Base-by-base conservation (phyloP, 2,888 invertebrate species). In the Dromius quadrimaculatus region DNA sequence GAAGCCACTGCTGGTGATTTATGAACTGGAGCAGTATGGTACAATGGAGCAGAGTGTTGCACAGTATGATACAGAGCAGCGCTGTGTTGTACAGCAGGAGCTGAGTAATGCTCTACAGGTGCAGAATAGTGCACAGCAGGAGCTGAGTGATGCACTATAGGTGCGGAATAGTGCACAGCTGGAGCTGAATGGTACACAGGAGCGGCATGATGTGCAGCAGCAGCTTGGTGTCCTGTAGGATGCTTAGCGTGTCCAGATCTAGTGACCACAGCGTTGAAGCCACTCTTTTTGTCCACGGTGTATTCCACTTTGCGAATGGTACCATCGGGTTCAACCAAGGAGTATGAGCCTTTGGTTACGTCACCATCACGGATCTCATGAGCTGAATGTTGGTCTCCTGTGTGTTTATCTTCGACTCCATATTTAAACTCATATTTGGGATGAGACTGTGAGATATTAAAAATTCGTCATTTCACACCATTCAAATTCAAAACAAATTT, bases 241-340 rank as follows among this genome's bases (percentile, higher is more conserved):
- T 59, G 59, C 11, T n/a, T 6, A 9, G 59, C 59, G 8, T 59
- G 59, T 17, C 59, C 59, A n/a, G 59, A 59, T 0, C 59, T 6
- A 11, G 59, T 36, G n/a, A 59, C 59, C 19, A 59, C 59, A n/a
- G 59, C 59, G 20, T 59, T 34, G 59, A 59, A 59, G 19, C 59
- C 59, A 23, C 36, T 59, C 36, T 59, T 34, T 9, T 34, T 34
- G 11, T 34, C 34, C 1, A 36, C 59, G 59, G 34, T 59, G 36
- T 59, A 59, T n/a, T 59, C 34, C n/a, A 59, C 59, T 9, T 19
- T 19, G 36, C 59, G 59, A 4, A 59, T 17, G 19, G 59, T 59
- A 9, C 59, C 59, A 13, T 59, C 59, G n/a, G 59, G 34, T n/a
- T 59, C 59, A 6, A 59, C 59, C 3, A 59, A 20, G n/a, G 59